A percentile compares a stretch with the other conserved stretches of the same genome.
Evolutionary conservation across 2,797 vertebrate genomes (phyloP).

Genomic region (Melanotaenia pygmaea): DNA sequence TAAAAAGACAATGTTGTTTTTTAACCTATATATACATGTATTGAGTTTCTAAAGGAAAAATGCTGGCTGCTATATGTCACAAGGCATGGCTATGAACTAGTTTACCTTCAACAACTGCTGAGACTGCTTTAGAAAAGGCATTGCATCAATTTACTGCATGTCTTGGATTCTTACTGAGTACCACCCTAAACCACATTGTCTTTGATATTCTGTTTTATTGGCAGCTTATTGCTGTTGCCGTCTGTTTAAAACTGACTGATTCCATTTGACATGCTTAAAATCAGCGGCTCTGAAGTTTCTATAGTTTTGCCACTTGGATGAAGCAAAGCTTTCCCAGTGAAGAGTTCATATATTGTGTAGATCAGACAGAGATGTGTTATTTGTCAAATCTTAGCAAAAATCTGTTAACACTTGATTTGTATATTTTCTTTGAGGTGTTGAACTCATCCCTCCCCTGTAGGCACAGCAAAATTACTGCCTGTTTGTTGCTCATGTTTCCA

Average conservation of each 20-base stretch:
- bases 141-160: constrained; percentile 19
- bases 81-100: constrained; percentile 45
- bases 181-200: constrained; percentile 52
- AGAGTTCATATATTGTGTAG: constrained; percentile 35
- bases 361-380: constrained; percentile 43
- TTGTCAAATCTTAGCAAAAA: constrained; percentile 36
- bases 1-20: constrained; percentile 14
- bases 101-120: constrained; percentile 59
- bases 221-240: constrained; percentile 38
- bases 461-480: constrained; percentile 35
- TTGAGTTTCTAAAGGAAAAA: constrained; percentile 22
- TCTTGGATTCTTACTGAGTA: constrained; percentile 44
- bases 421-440: constrained; percentile 43
- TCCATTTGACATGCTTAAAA: constrained; percentile 42
- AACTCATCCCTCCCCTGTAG: constrained; percentile 63
- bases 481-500: constrained; percentile 54
- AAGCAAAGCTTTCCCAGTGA: constrained; percentile 28
- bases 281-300: constrained; percentile 42
- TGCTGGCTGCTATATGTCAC: constrained; percentile 37
- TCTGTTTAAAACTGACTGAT: constrained; percentile 26
- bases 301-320: constrained; percentile 22
- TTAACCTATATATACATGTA: constrained; percentile 25
- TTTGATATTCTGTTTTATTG: constrained; percentile 64
- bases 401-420: constrained; percentile 62
- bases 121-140: constrained; percentile 40